These are phyloP conservation scores for Poecile montanus DNA, from an alignment of 2,797 vertebrate genomes.

Conservation along the genomic window DNA sequence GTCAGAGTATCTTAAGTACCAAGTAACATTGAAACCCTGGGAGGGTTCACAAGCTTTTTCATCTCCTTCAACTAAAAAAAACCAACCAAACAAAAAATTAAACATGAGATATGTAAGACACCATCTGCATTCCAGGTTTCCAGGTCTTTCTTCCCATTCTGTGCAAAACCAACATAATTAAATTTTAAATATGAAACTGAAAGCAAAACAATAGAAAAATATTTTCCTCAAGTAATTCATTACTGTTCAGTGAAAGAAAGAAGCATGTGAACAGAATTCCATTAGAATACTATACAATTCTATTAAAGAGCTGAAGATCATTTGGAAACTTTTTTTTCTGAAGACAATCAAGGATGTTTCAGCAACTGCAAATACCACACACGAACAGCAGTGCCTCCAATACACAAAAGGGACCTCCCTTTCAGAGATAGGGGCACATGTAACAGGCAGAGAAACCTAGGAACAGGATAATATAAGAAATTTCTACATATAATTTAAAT, in stretches of 20 bases:
- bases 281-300: neutral
- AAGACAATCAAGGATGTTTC: neutral
- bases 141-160: neutral
- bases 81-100: neutral
- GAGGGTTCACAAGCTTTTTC: constrained; percentile 79
- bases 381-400: neutral
- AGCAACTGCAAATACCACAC: neutral
- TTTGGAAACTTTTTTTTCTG: neutral
- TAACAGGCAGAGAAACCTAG: neutral
- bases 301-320: neutral
- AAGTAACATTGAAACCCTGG: constrained; percentile 86
- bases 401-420: neutral
- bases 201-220: neutral
- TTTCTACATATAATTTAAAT: neutral
- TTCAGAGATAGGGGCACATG: neutral
- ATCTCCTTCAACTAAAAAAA: constrained; percentile 84
- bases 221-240: neutral
- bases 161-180: neutral
- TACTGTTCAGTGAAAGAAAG: neutral
- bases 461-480: neutral
- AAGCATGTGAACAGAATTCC: neutral
- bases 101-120: neutral
- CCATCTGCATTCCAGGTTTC: neutral
- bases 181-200: neutral
- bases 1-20: constrained; percentile 92